Conservation (phyloP, 1,140 invertebrate species). For the Caenorhabditis briggsae region DNA sequence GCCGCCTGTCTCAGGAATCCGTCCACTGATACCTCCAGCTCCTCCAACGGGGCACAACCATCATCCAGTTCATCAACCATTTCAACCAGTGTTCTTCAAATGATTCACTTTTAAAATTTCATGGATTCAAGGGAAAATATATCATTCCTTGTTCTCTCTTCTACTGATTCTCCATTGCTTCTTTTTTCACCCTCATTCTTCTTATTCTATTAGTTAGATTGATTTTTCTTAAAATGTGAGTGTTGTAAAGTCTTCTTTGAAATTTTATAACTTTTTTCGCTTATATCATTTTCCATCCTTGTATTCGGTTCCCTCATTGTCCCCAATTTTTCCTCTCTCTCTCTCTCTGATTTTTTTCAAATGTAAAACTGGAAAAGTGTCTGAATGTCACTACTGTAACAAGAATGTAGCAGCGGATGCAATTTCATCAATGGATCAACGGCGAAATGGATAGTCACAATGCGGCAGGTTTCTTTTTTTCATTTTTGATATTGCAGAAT, state of each 20-base stretch:
- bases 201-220: slow-evolving; percentile 16
- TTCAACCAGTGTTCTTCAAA: slow-evolving; percentile 29
- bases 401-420: slow-evolving; percentile 11
- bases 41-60: slow-evolving; percentile 15
- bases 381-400: slow-evolving; percentile 16
- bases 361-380: slow-evolving; percentile 16
- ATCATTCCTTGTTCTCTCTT: background rate
- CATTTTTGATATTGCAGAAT: background rate
- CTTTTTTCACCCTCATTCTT: background rate
- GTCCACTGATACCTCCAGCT: background rate
- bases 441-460: background rate
- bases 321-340: background rate
- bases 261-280: background rate
- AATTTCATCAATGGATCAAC: background rate
- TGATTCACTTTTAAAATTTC: background rate
- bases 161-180: background rate
- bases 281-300: background rate
- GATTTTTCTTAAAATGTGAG: background rate
- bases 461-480: slow-evolving; percentile 44
- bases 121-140: background rate
- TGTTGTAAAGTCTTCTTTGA: background rate
- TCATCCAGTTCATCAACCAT: background rate
- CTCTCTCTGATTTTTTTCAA: background rate
- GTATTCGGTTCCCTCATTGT: slow-evolving; percentile 22
- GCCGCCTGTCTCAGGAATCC: background rate